Conservation (phyloP, 2,888 invertebrate species). For the Nemapogon koenigi region DNA sequence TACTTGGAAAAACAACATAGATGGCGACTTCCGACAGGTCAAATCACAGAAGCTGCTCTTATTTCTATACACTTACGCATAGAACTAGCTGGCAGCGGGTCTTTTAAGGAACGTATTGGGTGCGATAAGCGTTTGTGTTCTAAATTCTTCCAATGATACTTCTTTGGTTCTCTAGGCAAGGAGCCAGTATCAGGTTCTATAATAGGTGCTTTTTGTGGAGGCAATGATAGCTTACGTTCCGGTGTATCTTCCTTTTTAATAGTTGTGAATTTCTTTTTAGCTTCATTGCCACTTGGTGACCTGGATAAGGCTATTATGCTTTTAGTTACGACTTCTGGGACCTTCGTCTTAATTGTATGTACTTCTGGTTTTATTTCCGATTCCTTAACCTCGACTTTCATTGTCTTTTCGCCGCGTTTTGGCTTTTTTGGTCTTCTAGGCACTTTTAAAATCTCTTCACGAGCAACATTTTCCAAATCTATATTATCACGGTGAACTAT, state of each 20-base stretch:
- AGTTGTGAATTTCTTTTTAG: constrained; percentile 24
- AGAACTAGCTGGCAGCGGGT: constrained; percentile 34
- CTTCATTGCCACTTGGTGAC: constrained; percentile 42
- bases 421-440: constrained; percentile 47
- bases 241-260: constrained; percentile 24
- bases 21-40: not conserved
- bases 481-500: constrained; percentile 26
- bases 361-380: constrained; percentile 14
- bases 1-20: constrained; percentile 4
- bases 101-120: constrained; percentile 47
- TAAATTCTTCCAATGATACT: constrained; percentile 50
- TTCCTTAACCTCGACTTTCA: too few species aligned
- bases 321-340: constrained; percentile 32
- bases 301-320: constrained; percentile 45
- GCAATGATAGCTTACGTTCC: constrained; percentile 38
- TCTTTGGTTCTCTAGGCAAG: constrained; percentile 35
- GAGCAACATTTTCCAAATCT: constrained; percentile 31
- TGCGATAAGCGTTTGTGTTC: constrained; percentile 55
- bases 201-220: constrained; percentile 27
- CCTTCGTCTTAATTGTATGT: constrained; percentile 9
- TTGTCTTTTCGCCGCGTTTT: constrained; percentile 24
- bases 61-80: constrained; percentile 42
- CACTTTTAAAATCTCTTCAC: constrained; percentile 47
- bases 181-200: constrained; percentile 34
- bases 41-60: not conserved